Conservation (phyloP, 2,113 vertebrate genomes). For the Deroptyus accipitrinus region DNA sequence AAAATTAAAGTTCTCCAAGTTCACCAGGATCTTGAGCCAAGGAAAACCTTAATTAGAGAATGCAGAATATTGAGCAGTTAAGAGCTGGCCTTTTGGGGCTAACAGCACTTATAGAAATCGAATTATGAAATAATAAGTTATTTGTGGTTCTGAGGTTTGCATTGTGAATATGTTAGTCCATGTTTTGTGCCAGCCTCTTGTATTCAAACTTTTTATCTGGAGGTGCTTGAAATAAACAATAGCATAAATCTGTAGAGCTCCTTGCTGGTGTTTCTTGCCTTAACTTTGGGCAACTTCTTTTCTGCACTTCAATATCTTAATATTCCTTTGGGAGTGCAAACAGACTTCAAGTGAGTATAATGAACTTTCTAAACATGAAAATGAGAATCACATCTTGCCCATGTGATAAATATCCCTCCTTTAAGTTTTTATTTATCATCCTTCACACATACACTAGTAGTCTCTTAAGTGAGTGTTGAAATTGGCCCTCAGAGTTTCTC, state of each 20-base stretch:
- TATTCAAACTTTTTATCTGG: not conserved
- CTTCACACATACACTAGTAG: not conserved
- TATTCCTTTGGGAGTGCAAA: not conserved
- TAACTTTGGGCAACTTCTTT: not conserved
- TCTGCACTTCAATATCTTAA: not conserved
- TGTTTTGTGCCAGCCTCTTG: not conserved
- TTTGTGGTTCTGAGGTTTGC: slow-evolving; percentile 28
- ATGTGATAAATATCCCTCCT: not conserved
- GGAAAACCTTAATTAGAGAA: slow-evolving; percentile 57
- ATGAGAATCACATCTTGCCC: not conserved
- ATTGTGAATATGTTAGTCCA: not conserved
- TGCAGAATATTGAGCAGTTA: slow-evolving; percentile 42
- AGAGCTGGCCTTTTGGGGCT: slow-evolving; percentile 13
- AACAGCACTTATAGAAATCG: slow-evolving; percentile 13
- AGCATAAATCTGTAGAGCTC: not conserved
- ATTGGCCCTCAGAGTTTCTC: not conserved
- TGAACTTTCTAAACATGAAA: not conserved
- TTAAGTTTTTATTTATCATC: not conserved
- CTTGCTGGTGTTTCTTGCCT: not conserved
- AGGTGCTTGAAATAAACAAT: not conserved
- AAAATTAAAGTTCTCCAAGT: slow-evolving; percentile 25
- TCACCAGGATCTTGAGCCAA: slow-evolving; percentile 35
- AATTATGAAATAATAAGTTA: slow-evolving; percentile 34
- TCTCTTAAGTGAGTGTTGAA: not conserved
- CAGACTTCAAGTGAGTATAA: not conserved